phyloP scores from a whole-genome alignment of 1,140 invertebrate genomes.

The Drosophila tani region DNA sequence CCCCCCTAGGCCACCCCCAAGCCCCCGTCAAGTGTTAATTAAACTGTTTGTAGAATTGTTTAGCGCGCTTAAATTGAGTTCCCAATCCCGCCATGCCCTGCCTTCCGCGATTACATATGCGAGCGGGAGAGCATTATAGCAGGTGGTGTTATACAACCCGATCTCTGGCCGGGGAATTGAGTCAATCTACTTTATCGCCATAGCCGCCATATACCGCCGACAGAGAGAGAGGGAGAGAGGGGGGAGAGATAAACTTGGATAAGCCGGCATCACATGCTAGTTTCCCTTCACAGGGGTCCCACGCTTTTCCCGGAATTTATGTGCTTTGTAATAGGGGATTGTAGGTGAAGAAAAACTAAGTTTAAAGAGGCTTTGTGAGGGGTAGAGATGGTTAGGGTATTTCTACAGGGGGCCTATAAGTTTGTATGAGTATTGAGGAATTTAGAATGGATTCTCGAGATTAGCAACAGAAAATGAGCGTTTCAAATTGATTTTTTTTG shows the following conservation, averaged over 20 bases:
- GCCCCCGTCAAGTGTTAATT: slow-evolving; percentile 54
- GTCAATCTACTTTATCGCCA: slow-evolving; percentile 33
- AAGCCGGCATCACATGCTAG: slow-evolving; percentile 32
- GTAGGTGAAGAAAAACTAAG: background rate
- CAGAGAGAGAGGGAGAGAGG: background rate
- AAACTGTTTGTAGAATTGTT: slow-evolving; percentile 68
- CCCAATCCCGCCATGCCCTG: background rate
- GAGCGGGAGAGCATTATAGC: background rate
- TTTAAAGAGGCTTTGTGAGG: no score
- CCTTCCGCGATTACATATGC: slow-evolving; percentile 7
- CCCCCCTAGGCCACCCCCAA: background rate
- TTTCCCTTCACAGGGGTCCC: background rate
- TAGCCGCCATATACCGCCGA: background rate
- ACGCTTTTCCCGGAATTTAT: background rate
- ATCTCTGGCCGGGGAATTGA: slow-evolving; percentile 32
- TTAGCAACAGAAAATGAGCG: background rate
- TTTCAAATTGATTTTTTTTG: background rate
- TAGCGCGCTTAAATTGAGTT: slow-evolving; percentile 42
- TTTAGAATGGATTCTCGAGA: background rate
- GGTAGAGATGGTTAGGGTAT: no score
- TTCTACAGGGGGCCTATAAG: no score
- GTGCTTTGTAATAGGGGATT: background rate
- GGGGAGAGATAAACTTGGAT: slow-evolving; percentile 23
- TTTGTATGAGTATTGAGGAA: background rate
- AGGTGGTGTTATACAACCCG: slow-evolving; percentile 40